Evolutionary conservation across 2,113 vertebrate genomes (phyloP).

Genomic region (Pterophyllum scalare): DNA sequence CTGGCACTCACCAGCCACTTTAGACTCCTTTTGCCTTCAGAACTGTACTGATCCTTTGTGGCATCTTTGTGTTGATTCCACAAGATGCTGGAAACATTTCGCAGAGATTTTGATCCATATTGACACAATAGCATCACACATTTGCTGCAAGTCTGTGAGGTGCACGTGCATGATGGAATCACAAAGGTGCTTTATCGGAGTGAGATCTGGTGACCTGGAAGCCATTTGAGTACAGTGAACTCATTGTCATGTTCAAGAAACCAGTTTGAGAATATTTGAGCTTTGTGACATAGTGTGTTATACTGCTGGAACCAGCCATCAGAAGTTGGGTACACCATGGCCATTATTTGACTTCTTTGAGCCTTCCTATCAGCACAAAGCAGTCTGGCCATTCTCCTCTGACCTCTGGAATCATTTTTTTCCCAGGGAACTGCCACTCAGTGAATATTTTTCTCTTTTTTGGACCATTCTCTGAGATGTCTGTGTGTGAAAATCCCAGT

Average conservation of each 20-base stretch:
- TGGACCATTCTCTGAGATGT: background rate
- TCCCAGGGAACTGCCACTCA: background rate
- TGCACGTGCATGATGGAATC: too few relatives aligned
- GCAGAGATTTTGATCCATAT: background rate
- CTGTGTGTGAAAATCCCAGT: background rate
- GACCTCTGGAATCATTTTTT: too few relatives aligned
- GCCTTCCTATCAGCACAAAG: background rate
- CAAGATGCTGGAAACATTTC: background rate
- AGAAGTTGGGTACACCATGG: too few relatives aligned
- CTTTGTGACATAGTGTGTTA: background rate
- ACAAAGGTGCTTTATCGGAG: background rate
- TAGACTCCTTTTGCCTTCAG: background rate
- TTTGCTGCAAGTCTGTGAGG: background rate
- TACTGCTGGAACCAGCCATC: background rate
- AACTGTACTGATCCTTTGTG: background rate
- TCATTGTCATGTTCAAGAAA: background rate
- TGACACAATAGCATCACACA: background rate
- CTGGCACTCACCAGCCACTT: background rate
- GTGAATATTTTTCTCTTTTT: background rate
- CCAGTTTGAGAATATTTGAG: background rate
- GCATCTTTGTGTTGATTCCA: background rate
- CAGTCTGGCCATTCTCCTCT: too few relatives aligned
- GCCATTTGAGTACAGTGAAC: background rate
- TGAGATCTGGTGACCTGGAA: background rate
- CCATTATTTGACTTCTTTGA: background rate